phyloP scores from a whole-genome alignment of 2,797 vertebrate genomes.

The Rhinatrema bivittatum region DNA sequence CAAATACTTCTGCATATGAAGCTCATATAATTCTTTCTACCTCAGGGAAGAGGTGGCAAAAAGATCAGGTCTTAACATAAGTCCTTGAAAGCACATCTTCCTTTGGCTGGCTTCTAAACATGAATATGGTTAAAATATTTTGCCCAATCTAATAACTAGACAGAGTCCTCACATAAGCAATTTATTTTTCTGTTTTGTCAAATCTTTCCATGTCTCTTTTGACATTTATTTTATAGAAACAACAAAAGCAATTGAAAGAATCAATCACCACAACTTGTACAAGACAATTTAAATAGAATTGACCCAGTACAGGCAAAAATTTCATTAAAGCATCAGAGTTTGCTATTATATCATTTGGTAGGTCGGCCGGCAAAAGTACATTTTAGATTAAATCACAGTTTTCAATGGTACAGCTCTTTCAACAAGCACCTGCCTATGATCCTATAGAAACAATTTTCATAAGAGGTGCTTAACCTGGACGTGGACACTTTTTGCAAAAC shows the following conservation, averaged over 20 bases:
- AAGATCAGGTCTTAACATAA: too few species aligned
- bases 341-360: background rate
- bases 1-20: too few species aligned
- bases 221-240: slow-evolving; percentile 16
- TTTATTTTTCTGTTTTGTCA: slow-evolving; percentile 12
- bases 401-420: too few species aligned
- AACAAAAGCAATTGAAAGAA: slow-evolving; percentile 17
- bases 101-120: background rate
- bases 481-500: too few species aligned
- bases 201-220: slow-evolving; percentile 4
- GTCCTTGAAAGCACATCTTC: background rate
- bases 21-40: too few species aligned
- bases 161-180: slow-evolving; percentile 1
- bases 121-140: background rate
- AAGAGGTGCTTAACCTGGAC: too few species aligned
- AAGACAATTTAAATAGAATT: slow-evolving; percentile 5
- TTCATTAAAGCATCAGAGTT: background rate
- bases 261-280: slow-evolving; percentile 14
- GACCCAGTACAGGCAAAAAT: background rate
- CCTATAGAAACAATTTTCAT: too few species aligned
- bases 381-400: too few species aligned
- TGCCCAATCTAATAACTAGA: background rate
- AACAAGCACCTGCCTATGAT: too few species aligned
- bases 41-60: too few species aligned
- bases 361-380: too few species aligned